phyloP scores from a whole-genome alignment of 2,113 vertebrate species.

The Spea multiplicata region DNA sequence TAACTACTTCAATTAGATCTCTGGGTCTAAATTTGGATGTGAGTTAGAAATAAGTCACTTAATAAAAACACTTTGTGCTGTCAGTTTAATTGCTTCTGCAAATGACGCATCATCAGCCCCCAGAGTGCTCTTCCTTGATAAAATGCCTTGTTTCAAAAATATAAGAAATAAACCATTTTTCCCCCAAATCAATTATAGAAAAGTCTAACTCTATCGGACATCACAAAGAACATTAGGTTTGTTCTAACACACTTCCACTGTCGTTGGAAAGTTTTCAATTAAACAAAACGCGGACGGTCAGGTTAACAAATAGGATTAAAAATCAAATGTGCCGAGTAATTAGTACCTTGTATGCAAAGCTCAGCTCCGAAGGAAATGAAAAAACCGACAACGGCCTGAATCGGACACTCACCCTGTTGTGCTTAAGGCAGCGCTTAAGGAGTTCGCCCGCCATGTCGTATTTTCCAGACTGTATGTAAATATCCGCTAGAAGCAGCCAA shows the following conservation, averaged over 20 bases:
- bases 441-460: conserved; percentile 91
- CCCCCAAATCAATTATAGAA: conserved; percentile 16
- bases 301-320: too few species aligned
- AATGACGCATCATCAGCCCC: conserved; percentile 18
- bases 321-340: too few species aligned
- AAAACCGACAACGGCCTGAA: not conserved
- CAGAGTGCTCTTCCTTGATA: conserved; percentile 22
- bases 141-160: conserved; percentile 27
- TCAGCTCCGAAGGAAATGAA: not conserved
- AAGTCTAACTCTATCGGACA: conserved; percentile 20
- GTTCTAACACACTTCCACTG: conserved; percentile 12
- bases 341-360: too few species aligned
- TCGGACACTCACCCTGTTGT: conserved; percentile 80
- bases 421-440: conserved; percentile 83
- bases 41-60: conserved; percentile 11
- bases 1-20: not conserved
- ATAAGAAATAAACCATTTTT: not conserved
- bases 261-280: conserved; percentile 9
- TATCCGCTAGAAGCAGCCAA: conserved; percentile 93
- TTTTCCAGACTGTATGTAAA: conserved; percentile 96
- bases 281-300: not conserved
- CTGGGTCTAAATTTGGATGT: not conserved
- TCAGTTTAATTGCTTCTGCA: conserved; percentile 37
- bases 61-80: not conserved
- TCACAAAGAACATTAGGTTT: conserved; percentile 15